Evolutionary conservation across 2,888 invertebrate genomes (phyloP), one percentile per base, ranked within the genome.

Genomic region (Drosophila flavopinicola): DNA sequence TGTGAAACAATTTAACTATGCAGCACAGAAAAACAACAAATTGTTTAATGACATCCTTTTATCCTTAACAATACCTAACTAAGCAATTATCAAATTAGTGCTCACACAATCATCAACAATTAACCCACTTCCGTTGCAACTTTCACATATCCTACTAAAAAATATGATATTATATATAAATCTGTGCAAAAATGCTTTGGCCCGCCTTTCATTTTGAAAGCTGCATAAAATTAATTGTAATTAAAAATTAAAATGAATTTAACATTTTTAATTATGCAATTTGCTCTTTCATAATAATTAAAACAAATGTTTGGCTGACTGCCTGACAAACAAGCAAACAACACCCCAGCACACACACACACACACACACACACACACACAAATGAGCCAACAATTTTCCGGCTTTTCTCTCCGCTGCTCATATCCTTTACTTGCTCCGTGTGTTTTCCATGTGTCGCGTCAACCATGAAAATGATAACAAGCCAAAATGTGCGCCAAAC

Each of bases 221-320:
- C 53, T 33, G 48, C 38, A 42, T 60, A 49, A 64, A 68, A 87
- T 85, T 78, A 78, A 87, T 82, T 78, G 75, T 85, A 73, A 87
- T 83, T 82, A 80, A 87, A 85, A 77, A 87, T 87, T 68, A 69
- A 87, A 87, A 83, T 72, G 82, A 78, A 67, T 87, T 84, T 65
- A 58, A 87, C 70, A 85, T 72, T 75, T 77, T 85, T 80, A 83
- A 87, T 87, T 85, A 78, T 75, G 75, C 82, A 68, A 87, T 83
- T 82, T 67, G 72, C 75, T n/a, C n/a, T 59, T 71, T 78, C 65
- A 80, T 75, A 78, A 85, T 87, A 83, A 87, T 83, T 85, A 85
- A 83, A 83, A 75, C 67, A 85, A 87, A 83, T 78, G 82, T 61
- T 66, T 48, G 70, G 48, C 66, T 49, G 60, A 37, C 60, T 66